Evolutionary conservation across 2,888 invertebrate species (phyloP).

Genomic region (Drosophila gaucha): DNA sequence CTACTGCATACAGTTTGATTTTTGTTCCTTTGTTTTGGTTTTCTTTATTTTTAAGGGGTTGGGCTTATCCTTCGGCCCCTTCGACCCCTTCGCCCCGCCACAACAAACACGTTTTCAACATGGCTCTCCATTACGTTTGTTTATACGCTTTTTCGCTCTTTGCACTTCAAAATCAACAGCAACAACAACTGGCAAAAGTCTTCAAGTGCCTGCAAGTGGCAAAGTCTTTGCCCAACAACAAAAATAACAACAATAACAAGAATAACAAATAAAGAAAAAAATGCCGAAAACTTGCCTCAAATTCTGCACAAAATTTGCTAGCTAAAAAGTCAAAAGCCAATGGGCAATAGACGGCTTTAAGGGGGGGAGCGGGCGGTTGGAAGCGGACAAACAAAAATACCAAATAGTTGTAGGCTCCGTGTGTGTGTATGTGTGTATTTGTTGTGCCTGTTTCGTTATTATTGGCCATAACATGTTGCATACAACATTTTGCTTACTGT

Average conservation of each 20-base stretch:
- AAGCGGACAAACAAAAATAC: slow-evolving; percentile 29
- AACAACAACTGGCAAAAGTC: slow-evolving; percentile 53
- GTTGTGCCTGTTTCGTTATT: slow-evolving; percentile 57
- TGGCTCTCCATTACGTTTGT: slow-evolving; percentile 77
- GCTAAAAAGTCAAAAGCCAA: slow-evolving; percentile 54
- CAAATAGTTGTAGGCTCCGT: slow-evolving; percentile 57
- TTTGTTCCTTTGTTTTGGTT: background rate
- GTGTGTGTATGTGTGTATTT: slow-evolving; percentile 20
- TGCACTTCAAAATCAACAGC: slow-evolving; percentile 74
- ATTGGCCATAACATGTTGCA: slow-evolving; percentile 61
- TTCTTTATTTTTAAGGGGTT: slow-evolving; percentile 1
- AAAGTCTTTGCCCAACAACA: slow-evolving; percentile 43
- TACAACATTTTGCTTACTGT: slow-evolving; percentile 18
- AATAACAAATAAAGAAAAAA: slow-evolving; percentile 6
- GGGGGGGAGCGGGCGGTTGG: too few species aligned
- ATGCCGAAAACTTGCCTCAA: slow-evolving; percentile 46
- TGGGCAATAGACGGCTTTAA: slow-evolving; percentile 9
- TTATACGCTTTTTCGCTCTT: slow-evolving; percentile 72
- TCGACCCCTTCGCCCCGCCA: background rate
- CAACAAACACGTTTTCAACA: slow-evolving; percentile 47
- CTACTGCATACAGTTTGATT: slow-evolving; percentile 17
- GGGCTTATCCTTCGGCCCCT: background rate
- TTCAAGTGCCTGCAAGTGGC: slow-evolving; percentile 71
- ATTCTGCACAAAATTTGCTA: slow-evolving; percentile 48
- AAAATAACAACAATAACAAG: slow-evolving; percentile 15